Conservation (phyloP, 2,113 vertebrate genomes). For the Grammomys surdaster region DNA sequence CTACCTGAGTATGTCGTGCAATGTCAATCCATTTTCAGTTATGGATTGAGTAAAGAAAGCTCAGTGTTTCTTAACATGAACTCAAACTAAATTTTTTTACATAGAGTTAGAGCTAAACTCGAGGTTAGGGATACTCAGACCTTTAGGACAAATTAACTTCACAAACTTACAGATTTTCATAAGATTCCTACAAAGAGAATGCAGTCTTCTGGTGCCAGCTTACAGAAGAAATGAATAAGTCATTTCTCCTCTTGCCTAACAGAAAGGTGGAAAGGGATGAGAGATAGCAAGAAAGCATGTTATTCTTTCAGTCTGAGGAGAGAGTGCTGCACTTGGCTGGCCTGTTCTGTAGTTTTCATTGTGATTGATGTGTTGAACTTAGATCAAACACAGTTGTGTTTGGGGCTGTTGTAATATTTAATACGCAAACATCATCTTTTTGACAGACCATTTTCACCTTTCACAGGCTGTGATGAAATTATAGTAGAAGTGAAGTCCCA, state of each 20-base stretch:
- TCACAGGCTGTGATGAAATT: not conserved
- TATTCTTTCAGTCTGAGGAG: not conserved
- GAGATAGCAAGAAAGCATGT: not conserved
- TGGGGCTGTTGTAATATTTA: not conserved
- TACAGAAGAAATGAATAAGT: not conserved
- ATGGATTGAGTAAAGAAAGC: not conserved
- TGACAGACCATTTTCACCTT: not conserved
- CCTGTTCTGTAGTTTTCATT: not conserved
- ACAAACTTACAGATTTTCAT: not conserved
- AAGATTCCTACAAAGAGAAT: conserved; percentile 6
- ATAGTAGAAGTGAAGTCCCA: conserved; percentile 1
- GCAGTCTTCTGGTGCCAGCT: conserved; percentile 4
- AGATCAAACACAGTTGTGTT: not conserved
- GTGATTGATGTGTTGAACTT: not conserved
- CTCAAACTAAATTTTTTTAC: conserved; percentile 23
- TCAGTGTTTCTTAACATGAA: not conserved
- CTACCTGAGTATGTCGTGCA: not conserved
- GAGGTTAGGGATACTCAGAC: not conserved
- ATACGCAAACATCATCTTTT: not conserved
- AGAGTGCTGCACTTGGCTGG: not conserved
- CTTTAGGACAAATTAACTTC: not conserved
- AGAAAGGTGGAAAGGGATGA: not conserved
- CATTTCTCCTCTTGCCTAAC: not conserved
- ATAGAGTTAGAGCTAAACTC: not conserved
- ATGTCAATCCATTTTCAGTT: not conserved